Base-by-base conservation (phyloP, 2,888 invertebrate species). In the Cryptocephalus primarius region DNA sequence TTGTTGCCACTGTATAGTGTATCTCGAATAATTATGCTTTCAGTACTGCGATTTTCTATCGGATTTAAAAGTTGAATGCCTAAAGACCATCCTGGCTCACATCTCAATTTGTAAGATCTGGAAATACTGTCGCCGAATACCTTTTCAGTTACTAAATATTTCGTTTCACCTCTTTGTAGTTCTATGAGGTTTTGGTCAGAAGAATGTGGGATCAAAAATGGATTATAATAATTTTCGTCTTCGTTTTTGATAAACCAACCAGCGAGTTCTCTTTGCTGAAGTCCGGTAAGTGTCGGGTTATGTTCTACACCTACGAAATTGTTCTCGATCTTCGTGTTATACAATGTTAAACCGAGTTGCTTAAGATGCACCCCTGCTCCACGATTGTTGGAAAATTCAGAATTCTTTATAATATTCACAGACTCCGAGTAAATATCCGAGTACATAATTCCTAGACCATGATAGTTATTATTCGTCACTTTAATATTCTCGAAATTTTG, bases 291-390 rank as follows among this genome's bases (percentile, higher is more conserved):
- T 38, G 85, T 86, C 0, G 96, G 92, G 70, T 97, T 87, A 63
- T 96, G 97, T 45, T 86, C 82, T 53, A 99, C 85, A 0, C 97
- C 99, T 36, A 92, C 86, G 46, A 83, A 78, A 66, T 96, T 97
- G 53, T 87, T 84, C 64, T 86, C 85, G 48, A 95, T 83, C 1
- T 76, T 72, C 8, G 88, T 85, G 48, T 87, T 85, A 47, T 80
- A 78, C 22, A 93, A 78, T 63, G 81, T 82, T 14, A 92, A 73
- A 12, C 93, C 93, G 31, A 95, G 73, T 68, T 92, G 89, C 60
- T 92, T 88, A 49, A 94, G 81, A 63, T 88, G 85, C 9, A 96
- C 82, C 9, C 96, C 96, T 59, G 89, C 90, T 4, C 91, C 89
- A 57, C 79, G 78, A 63, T 94, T 94, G 44, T 83, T 78, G 1